phyloP scores from a whole-genome alignment of 2,888 invertebrate species.

The Vannuccia rotundouncinata region DNA sequence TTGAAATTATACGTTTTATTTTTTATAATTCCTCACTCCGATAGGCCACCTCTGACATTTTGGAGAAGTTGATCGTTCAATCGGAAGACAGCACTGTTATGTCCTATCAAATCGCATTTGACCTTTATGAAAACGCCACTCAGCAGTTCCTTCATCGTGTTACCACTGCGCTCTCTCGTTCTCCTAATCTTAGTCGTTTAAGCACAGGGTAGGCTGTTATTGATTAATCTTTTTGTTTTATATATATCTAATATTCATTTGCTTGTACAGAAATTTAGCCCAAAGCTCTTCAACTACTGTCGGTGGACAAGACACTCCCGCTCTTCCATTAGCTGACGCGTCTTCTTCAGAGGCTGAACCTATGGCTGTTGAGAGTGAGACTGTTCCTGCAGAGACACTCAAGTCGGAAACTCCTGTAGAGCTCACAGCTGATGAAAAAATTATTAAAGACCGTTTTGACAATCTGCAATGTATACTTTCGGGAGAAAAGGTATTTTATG shows the following conservation, averaged over 20 bases:
- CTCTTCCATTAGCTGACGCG: neutral
- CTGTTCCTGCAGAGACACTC: neutral
- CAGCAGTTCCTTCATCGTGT: slow-evolving; percentile 89
- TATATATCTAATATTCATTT: no score
- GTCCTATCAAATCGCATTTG: slow-evolving; percentile 94
- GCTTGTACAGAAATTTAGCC: neutral
- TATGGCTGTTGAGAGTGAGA: slow-evolving; percentile 1
- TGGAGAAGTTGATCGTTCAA: slow-evolving; percentile 71
- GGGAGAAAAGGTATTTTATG: slow-evolving; percentile 35
- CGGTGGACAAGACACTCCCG: neutral
- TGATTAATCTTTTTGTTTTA: neutral
- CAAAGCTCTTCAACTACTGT: neutral
- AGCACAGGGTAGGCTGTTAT: neutral
- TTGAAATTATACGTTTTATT: no score
- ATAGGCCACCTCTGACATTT: slow-evolving; percentile 75
- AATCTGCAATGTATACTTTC: slow-evolving; percentile 35
- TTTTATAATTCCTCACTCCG: no score
- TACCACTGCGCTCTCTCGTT: slow-evolving; percentile 64
- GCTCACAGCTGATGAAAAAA: slow-evolving; percentile 54
- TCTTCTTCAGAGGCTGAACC: neutral
- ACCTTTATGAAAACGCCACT: slow-evolving; percentile 95
- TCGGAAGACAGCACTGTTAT: slow-evolving; percentile 71
- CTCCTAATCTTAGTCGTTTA: neutral
- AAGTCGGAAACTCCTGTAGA: slow-evolving; percentile 32
- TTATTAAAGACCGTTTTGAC: slow-evolving; percentile 55